Evolutionary conservation across 92 coral and sea anemone species (phyloP).

Genomic region (Isaurus tuberculatus): DNA sequence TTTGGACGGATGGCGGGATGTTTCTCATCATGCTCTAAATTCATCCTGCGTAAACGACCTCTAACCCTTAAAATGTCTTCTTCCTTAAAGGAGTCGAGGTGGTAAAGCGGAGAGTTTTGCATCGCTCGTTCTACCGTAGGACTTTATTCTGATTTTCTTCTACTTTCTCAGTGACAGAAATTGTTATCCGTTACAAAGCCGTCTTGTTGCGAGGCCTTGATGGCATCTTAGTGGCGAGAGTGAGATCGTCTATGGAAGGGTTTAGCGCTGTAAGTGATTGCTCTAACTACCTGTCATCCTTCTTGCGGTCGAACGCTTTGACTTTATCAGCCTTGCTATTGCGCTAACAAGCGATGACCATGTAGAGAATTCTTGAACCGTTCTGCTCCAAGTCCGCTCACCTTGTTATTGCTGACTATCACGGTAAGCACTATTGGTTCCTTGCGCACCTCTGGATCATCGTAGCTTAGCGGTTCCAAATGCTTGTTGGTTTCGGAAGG

Average conservation of each 20-base stretch:
- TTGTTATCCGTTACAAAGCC: background rate
- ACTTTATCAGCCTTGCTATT: background rate
- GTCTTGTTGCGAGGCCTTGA: background rate
- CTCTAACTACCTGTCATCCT: background rate
- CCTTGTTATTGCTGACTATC: background rate
- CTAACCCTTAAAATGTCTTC: constrained; percentile 39
- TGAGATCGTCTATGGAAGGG: background rate
- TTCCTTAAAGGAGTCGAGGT: constrained; percentile 39
- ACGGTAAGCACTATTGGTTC: background rate
- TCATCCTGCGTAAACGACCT: constrained; percentile 39
- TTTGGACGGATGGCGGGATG: constrained; percentile 33
- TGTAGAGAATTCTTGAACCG: background rate
- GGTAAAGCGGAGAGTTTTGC: background rate
- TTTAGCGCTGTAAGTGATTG: background rate
- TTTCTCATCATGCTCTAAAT: constrained; percentile 7
- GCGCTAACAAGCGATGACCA: background rate
- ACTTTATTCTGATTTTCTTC: background rate
- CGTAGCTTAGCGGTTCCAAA: no score
- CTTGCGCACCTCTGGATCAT: no score
- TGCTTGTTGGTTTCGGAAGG: background rate
- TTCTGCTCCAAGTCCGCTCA: background rate
- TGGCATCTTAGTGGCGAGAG: background rate
- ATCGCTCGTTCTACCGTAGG: background rate
- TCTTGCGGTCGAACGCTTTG: background rate
- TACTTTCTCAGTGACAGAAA: background rate